A percentile compares a stretch with the other conserved stretches of the same genome.
Evolutionary conservation across 2,888 invertebrate genomes (phyloP).

Genomic region (Belgica antarctica): DNA sequence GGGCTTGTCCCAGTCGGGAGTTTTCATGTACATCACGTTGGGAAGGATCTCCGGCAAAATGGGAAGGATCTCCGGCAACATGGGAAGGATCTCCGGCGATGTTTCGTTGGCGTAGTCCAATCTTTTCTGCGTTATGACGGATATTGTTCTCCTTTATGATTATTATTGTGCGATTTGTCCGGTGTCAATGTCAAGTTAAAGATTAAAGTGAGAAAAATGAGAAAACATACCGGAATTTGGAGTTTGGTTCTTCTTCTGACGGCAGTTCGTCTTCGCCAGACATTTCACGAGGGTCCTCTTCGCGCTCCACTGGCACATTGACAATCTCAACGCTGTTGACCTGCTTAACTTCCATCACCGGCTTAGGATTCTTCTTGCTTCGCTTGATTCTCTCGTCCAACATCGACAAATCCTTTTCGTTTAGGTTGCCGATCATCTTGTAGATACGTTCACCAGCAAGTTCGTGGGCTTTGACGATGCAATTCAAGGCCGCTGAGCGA

Average conservation of each 20-base stretch:
- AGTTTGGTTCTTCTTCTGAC: slow-evolving; percentile 49
- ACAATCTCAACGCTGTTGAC: slow-evolving; percentile 52
- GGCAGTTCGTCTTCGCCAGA: slow-evolving; percentile 49
- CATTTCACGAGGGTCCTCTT: slow-evolving; percentile 47
- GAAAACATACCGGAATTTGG: slow-evolving; percentile 45
- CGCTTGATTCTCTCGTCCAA: slow-evolving; percentile 95
- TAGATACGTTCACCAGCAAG: slow-evolving; percentile 87
- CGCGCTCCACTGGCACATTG: slow-evolving; percentile 52
- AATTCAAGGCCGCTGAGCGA: slow-evolving; percentile 92
- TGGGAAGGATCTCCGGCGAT: too few relatives aligned
- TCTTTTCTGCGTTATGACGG: too few relatives aligned
- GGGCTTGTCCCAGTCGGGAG: too few relatives aligned
- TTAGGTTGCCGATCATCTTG: slow-evolving; percentile 88
- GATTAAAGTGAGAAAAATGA: neutral
- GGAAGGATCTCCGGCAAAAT: too few relatives aligned
- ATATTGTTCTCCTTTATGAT: too few relatives aligned
- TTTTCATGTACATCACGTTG: too few relatives aligned
- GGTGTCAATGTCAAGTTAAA: too few relatives aligned
- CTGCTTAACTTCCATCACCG: slow-evolving; percentile 55
- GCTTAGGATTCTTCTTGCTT: slow-evolving; percentile 66
- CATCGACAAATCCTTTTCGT: slow-evolving; percentile 90
- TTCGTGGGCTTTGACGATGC: slow-evolving; percentile 85
- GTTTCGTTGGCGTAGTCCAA: too few relatives aligned
- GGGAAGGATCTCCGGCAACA: too few relatives aligned
- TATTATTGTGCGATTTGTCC: too few relatives aligned